Base-by-base conservation (phyloP, 2,113 vertebrate species). In the Protobothrops mucrosquamatus region DNA sequence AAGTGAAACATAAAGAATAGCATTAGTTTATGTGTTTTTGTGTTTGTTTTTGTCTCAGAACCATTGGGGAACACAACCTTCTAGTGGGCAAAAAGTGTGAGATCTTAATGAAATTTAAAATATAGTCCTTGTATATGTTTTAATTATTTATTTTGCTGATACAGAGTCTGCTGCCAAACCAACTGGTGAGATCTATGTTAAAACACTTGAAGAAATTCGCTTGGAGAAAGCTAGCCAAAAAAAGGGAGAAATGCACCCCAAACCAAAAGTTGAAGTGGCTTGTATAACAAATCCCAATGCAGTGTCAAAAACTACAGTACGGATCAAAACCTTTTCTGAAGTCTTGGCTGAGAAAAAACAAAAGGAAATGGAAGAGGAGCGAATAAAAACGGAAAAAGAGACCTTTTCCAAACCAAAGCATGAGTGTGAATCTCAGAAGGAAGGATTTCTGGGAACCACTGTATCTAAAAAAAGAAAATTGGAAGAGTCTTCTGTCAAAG, bases 131-230 rank as follows among this genome's bases (percentile, higher is more conserved):
- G n/a, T n/a, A n/a, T 3, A 9, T 26, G 23, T 43, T 29, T 22
- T 43, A 12, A 69, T 91, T 57, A 55, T 92, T 91, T 87, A 12
- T 23, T 5, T 64, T 43, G 0, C 92, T 69, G 1, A 89, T 94
- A 87, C 95, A 96, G 98, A 98, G 51, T 96, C 94, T 87, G 92
- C 93, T 87, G 91, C 96, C 52, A 97, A 97, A 52, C 93, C 96
- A 52, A 85, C 97, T 1, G 97, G 97, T 90, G 98, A 98, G 93
- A 98, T 99, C 52, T 98, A 94, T 0, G 98, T 99, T 93, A 99
- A 99, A 97, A 99, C 98, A 0, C 96, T 99, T 61, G 98, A 99
- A 95, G 98, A 99, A 96, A 99, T 99, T 92, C 98, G 97, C 8
- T 97, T 98, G 61, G 99, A 99, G 95, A 99, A 98, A 95, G 98